Base-by-base conservation (phyloP, 2,113 vertebrate genomes). In the Silurus glanis region DNA sequence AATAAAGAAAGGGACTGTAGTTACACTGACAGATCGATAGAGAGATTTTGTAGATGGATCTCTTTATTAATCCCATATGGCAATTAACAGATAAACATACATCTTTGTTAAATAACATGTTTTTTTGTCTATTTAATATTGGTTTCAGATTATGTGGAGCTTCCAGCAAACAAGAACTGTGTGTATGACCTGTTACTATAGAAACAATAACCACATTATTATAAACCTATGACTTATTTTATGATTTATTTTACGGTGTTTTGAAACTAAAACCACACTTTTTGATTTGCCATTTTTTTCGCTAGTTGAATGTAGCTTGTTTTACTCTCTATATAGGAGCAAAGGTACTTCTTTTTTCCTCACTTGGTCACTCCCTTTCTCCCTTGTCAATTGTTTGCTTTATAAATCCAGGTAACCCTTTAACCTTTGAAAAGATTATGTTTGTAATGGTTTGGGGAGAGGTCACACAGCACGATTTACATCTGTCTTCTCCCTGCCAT, bases 401-500 rank as follows among this genome's bases (percentile, higher is more conserved):
- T 85, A 86, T 86, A 90, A 86, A 91, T 87, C 84, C 76, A 82
- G 80, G 55, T 74, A 86, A 91, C 92, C 87, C 78, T 86, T 85
- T 89, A 81, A 88, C 87, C 91, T 90, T 80, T 81, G 28, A 4
- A 61, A 80, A 86, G 85, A 89, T 91, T 87, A 85, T 66, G 87
- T 91, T 91, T 85, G 89, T 79, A 82, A 83, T 90, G 80, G 58
- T 91, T 67, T 72, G 90, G 86, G 82, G 2, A 71, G 87, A 64
- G 86, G 86, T 82, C 90, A 85, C 0, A 49, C 66, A 12, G 61
- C 66, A 37, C 67, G 58, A 86, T 71, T 83, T 86, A 82, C 92
- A 90, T 93, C 90, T 91, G 90, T 91, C 89, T 86, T 86, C 86
- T 61, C 82, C 67, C 14, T 4, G 66, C 69, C 59, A 49, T 91